Evolutionary conservation across 2,888 invertebrate genomes (phyloP).

Genomic region (Scrobipalpa atriplicella): DNA sequence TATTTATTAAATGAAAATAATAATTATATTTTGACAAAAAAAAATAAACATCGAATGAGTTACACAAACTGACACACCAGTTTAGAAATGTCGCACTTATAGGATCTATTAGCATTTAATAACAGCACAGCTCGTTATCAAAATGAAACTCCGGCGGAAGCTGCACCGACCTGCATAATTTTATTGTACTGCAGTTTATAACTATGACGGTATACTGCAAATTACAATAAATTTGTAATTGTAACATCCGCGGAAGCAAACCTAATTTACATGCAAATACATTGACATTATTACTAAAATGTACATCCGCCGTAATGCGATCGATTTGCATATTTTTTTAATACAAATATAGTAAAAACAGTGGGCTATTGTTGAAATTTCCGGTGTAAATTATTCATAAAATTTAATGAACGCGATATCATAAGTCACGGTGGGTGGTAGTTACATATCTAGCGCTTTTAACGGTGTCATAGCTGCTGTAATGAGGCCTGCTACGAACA

Average conservation of each 20-base stretch:
- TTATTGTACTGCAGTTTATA: slow-evolving; percentile 56
- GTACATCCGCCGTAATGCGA: slow-evolving; percentile 73
- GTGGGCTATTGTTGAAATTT: slow-evolving; percentile 71
- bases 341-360: slow-evolving; percentile 62
- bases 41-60: neutral
- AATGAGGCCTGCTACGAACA: slow-evolving; percentile 2
- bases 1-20: no score
- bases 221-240: slow-evolving; percentile 68
- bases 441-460: slow-evolving; percentile 46
- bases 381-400: slow-evolving; percentile 78
- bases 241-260: slow-evolving; percentile 72
- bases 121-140: slow-evolving; percentile 33
- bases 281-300: slow-evolving; percentile 75
- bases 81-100: neutral
- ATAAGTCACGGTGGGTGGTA: slow-evolving; percentile 66
- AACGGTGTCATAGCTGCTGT: slow-evolving; percentile 1
- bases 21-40: no score
- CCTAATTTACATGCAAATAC: slow-evolving; percentile 79
- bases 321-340: slow-evolving; percentile 82
- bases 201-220: slow-evolving; percentile 56
- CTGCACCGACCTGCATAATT: slow-evolving; percentile 43
- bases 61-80: neutral
- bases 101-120: slow-evolving; percentile 24
- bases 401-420: slow-evolving; percentile 70
- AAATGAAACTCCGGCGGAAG: slow-evolving; percentile 42